A percentile compares a stretch with the other conserved stretches of the same genome.
These are phyloP conservation scores for Steinernema feltiae DNA, from an alignment of 1,140 invertebrate genomes.

Conservation along the genomic window DNA sequence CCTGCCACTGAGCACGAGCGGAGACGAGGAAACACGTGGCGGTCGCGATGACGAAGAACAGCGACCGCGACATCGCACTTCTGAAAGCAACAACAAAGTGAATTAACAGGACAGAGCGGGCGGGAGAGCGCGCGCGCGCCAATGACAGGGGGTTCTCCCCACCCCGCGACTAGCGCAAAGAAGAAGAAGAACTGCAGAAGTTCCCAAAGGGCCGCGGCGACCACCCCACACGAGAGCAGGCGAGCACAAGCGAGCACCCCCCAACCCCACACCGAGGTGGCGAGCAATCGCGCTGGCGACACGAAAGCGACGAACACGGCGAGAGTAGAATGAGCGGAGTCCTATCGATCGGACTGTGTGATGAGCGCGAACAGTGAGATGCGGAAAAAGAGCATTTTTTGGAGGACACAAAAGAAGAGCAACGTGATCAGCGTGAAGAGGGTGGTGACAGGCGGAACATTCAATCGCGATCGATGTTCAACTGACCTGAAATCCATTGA, in stretches of 20 bases:
- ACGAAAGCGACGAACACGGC: no score
- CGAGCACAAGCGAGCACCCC: no score
- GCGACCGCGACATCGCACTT: slow-evolving; percentile 1
- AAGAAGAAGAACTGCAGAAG: no score
- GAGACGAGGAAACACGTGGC: slow-evolving; percentile 8
- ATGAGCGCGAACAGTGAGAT: neutral
- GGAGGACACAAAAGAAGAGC: neutral
- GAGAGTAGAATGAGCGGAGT: no score
- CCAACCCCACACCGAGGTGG: no score
- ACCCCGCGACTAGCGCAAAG: no score
- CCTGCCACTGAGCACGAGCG: neutral
- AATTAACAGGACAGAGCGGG: neutral
- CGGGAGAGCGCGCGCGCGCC: neutral
- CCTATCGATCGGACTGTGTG: neutral
- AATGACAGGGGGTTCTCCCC: no score
- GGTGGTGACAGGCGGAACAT: neutral
- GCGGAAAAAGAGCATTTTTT: neutral
- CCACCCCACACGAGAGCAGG: no score
- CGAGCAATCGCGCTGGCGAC: no score
- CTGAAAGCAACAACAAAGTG: neutral
- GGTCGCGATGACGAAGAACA: neutral
- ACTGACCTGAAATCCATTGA: no score
- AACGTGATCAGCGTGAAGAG: neutral
- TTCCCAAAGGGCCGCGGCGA: no score
- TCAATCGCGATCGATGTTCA: no score